phyloP scores from a whole-genome alignment of 2,888 invertebrate species.

The Eumacrocentrus americanus region DNA sequence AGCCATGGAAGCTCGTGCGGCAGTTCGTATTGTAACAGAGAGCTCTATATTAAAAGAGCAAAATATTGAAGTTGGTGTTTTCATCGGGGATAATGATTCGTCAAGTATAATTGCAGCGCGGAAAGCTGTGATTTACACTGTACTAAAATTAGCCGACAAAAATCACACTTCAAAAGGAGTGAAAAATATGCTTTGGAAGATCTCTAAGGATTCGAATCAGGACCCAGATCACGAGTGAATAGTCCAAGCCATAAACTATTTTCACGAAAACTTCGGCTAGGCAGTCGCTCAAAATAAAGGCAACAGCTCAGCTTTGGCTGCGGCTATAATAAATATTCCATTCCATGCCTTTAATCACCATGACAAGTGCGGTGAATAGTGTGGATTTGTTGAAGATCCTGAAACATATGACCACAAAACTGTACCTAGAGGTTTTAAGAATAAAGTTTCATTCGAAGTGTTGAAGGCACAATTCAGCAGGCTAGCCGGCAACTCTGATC shows the following conservation, averaged over 20 bases:
- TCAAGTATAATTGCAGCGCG: neutral
- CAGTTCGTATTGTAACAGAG: conserved; percentile 33
- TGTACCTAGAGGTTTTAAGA: conserved; percentile 18
- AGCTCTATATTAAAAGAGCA: conserved; percentile 18
- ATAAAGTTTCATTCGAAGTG: conserved; percentile 16
- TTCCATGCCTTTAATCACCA: conserved; percentile 8
- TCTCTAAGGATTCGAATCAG: too few relatives aligned
- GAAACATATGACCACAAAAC: conserved; percentile 28
- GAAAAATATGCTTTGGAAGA: too few relatives aligned
- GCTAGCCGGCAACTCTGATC: neutral
- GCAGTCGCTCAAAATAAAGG: neutral
- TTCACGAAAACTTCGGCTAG: neutral
- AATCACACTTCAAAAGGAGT: neutral
- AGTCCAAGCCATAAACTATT: neutral
- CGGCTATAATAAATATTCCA: too few relatives aligned
- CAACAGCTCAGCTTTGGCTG: neutral
- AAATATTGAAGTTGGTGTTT: neutral
- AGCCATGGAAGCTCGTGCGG: conserved; percentile 42
- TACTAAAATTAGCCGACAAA: neutral
- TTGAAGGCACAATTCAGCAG: neutral
- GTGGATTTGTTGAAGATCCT: conserved; percentile 20
- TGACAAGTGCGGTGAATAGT: conserved; percentile 27
- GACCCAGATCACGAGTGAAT: too few relatives aligned
- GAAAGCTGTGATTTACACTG: neutral
- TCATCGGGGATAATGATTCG: conserved; percentile 2